Evolutionary conservation across 2,888 invertebrate genomes (phyloP).

Genomic region (Petrolisthes cinctipes): DNA sequence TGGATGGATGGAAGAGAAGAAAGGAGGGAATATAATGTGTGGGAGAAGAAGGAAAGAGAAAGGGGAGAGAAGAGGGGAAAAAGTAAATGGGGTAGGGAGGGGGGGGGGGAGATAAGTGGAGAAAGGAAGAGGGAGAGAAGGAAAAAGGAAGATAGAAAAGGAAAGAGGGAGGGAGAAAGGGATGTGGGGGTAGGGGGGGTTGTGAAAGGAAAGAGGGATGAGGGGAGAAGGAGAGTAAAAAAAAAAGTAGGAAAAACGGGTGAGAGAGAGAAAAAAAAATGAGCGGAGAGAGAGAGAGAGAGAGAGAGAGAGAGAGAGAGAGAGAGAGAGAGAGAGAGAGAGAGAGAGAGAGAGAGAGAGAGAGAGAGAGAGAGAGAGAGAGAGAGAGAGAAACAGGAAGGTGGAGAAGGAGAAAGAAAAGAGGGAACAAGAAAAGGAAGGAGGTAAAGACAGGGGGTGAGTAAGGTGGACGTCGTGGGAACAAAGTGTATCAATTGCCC

Average conservation of each 20-base stretch:
- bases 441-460: background rate
- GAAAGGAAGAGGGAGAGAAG: no score
- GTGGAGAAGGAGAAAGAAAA: background rate
- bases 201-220: background rate
- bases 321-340: background rate
- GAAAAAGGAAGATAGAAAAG: background rate
- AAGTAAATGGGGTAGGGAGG: background rate
- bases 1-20: background rate
- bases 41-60: background rate
- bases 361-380: slow-evolving; percentile 1
- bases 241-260: background rate
- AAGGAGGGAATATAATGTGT: background rate
- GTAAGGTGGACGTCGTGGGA: background rate
- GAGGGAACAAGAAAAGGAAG: background rate
- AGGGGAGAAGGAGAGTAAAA: background rate
- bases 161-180: background rate
- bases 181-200: background rate
- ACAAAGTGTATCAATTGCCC: background rate
- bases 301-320: background rate
- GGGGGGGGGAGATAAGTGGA: background rate
- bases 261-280: background rate
- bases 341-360: background rate
- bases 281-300: background rate
- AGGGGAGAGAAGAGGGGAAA: background rate
- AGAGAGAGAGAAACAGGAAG: background rate